Conservation (phyloP, 1,140 invertebrate genomes). For the Lysiphlebus fabarum region DNA sequence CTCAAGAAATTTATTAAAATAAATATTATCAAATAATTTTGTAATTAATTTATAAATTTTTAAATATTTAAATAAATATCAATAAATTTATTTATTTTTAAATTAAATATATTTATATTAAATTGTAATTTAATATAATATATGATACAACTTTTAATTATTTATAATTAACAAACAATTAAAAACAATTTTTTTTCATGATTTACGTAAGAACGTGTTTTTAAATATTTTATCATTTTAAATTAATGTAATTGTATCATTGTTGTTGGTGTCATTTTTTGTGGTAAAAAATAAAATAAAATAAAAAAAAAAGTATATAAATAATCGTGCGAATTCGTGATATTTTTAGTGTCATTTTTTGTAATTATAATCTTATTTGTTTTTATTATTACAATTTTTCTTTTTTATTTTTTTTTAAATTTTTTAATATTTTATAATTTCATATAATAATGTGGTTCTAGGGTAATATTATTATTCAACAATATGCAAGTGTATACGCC, state of each 20-base stretch:
- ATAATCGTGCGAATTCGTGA: constrained; percentile 34
- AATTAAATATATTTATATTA: no score
- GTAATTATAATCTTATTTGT: constrained; percentile 10
- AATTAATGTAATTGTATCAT: constrained; percentile 30
- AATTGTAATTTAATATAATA: no score
- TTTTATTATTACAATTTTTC: constrained; percentile 24
- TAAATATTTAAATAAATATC: no score
- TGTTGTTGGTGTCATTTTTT: constrained; percentile 15
- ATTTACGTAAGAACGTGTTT: background rate
- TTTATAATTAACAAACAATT: no score
- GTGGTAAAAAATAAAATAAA: constrained; percentile 3
- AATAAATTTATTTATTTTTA: no score
- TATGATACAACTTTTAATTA: no score
- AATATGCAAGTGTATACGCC: background rate
- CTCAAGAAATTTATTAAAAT: no score
- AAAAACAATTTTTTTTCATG: no score
- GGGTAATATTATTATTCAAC: constrained; percentile 1
- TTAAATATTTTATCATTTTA: constrained; percentile 22
- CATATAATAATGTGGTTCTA: constrained; percentile 3
- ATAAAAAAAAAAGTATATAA: background rate
- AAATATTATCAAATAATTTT: no score
- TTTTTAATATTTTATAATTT: constrained; percentile 21
- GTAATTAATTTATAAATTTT: no score
- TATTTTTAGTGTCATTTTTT: constrained; percentile 16
- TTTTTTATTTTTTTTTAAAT: constrained; percentile 27